Conservation (phyloP, 2,888 invertebrate genomes). For the Agriopis leucophaearia region DNA sequence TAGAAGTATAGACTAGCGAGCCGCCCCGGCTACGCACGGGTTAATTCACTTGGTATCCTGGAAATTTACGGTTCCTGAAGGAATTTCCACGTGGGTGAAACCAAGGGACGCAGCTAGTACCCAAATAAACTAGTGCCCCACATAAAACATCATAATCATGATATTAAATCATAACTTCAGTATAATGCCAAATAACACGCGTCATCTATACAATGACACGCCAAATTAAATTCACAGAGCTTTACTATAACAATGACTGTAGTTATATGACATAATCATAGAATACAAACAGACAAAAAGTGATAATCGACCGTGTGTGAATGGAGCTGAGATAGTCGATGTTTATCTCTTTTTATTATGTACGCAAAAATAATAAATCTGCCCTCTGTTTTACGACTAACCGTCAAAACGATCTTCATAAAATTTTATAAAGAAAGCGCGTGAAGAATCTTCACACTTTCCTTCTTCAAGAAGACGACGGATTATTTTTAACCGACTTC, state of each 20-base stretch:
- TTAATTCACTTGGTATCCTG: too few relatives aligned
- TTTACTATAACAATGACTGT: not conserved
- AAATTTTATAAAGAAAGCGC: too few relatives aligned
- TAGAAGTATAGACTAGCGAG: too few relatives aligned
- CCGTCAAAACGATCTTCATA: too few relatives aligned
- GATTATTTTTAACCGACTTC: too few relatives aligned
- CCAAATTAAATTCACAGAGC: constrained; percentile 12
- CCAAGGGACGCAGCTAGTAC: too few relatives aligned
- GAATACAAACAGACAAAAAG: constrained; percentile 4
- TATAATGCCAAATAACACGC: constrained; percentile 3
- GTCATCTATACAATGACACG: constrained; percentile 19
- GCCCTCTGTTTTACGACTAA: not conserved
- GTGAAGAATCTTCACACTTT: too few relatives aligned
- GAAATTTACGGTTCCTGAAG: too few relatives aligned
- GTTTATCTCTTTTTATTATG: not conserved
- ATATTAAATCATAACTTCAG: not conserved
- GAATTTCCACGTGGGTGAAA: too few relatives aligned
- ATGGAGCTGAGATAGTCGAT: not conserved
- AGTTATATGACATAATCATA: constrained; percentile 22
- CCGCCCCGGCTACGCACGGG: too few relatives aligned
- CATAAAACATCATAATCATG: not conserved
- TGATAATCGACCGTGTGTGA: constrained; percentile 17
- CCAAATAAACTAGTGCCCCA: too few relatives aligned
- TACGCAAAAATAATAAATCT: not conserved
- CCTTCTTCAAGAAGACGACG: too few relatives aligned